Evolutionary conservation across 2,888 invertebrate species (phyloP), one percentile per base, ranked within the genome.

Genomic region (Eurois occulta): DNA sequence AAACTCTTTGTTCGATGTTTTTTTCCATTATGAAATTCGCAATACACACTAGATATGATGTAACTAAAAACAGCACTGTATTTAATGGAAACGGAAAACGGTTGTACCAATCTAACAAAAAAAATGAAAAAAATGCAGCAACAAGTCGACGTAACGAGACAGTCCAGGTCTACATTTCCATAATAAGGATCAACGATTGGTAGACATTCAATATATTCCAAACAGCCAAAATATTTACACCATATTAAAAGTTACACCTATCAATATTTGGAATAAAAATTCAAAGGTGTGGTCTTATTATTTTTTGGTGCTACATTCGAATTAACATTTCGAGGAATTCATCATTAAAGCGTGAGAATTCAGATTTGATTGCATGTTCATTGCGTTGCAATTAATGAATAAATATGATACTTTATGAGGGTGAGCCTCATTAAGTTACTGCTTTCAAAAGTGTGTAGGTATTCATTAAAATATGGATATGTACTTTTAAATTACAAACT

Each of bases 371-470:
- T 55, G 82, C 75, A 65, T 24, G 65, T 35, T 58, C n/a, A 65
- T 65, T 65, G 41, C 1, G 16, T 41, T 52, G 41, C 41, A 77
- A 77, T 52, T 43, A 66, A 55, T 4, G 6, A 64, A 28, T 65
- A 65, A 78, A 84, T 83, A 24, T 21, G 84, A 78, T 78, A 80
- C n/a, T 78, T 58, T 84, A 65, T 68, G 41, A 48, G 41, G 28
- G 18, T 2, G 7, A 48, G 8, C 4, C 16, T 78, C 41, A 69
- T 69, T 84, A 69, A 28, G 65, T 67, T 38, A 48, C 28, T 41
- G 55, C 28, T 28, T 10, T 46, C 67, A 38, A 2, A n/a, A 46
- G 48, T 76, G 28, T n/a, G 32, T 46, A 55, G n/a, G 13, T 55
- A n/a, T 58, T 55, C 35, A 38, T 78, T 84, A 65, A 83, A 83